Evolutionary conservation across 2,888 invertebrate genomes (phyloP).

Genomic region (Anorthoa munda): DNA sequence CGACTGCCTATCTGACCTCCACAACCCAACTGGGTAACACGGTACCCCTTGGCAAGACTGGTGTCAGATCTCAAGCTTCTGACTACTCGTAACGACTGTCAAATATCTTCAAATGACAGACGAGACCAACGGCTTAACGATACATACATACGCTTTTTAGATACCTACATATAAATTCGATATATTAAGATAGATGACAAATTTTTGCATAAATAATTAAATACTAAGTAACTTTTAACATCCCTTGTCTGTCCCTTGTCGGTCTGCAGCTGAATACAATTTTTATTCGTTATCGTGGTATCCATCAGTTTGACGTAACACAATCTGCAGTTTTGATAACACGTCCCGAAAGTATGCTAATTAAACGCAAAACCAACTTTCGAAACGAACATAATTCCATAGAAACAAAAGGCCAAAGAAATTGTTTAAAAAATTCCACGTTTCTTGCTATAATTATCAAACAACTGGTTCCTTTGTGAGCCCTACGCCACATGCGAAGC

Average conservation of each 20-base stretch:
- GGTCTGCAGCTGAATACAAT: background rate
- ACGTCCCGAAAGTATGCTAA: conserved; percentile 30
- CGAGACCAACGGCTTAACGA: no score
- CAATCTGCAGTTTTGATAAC: conserved; percentile 1
- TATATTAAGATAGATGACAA: no score
- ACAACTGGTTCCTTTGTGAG: conserved; percentile 70
- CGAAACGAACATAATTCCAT: conserved; percentile 36
- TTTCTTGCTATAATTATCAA: conserved; percentile 57
- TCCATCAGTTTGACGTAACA: background rate
- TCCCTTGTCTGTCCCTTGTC: background rate
- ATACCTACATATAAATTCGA: no score
- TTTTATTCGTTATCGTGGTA: background rate
- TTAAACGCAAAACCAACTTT: conserved; percentile 28
- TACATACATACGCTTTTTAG: no score
- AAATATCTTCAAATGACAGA: no score
- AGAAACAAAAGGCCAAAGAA: conserved; percentile 28
- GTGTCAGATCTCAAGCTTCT: no score
- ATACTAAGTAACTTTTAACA: background rate
- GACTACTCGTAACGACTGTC: no score
- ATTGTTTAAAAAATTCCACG: conserved; percentile 64
- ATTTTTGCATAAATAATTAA: no score
- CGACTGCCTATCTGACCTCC: no score
- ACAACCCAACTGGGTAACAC: no score
- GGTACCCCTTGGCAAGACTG: no score
- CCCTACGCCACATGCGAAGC: conserved; percentile 79